Evolutionary conservation across 2,797 vertebrate species (phyloP).

Genomic region (Melanotaenia parkinsoni): DNA sequence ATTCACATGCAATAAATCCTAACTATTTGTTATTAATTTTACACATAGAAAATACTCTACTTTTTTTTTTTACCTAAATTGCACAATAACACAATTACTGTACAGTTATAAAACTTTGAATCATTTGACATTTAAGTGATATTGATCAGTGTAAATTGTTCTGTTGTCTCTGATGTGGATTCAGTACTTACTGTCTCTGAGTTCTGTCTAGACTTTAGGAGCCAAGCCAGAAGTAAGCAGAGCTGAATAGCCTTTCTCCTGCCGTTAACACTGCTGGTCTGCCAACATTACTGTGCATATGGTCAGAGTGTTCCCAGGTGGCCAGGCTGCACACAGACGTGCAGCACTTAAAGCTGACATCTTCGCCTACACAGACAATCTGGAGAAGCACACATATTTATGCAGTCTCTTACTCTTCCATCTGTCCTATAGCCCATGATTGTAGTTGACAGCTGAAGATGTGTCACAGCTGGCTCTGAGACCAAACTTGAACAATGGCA

Average conservation of each 20-base stretch:
- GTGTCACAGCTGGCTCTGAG: slow-evolving; percentile 75
- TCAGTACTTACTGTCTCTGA: slow-evolving; percentile 36
- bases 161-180: slow-evolving; percentile 7
- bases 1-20: neutral
- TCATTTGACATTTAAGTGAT: slow-evolving; percentile 1
- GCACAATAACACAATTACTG: neutral
- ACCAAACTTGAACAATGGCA: slow-evolving; percentile 77
- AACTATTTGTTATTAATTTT: neutral
- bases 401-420: slow-evolving; percentile 44
- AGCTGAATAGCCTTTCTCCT: slow-evolving; percentile 71
- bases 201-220: slow-evolving; percentile 43
- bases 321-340: slow-evolving; percentile 36
- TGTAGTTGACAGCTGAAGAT: slow-evolving; percentile 76
- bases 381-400: slow-evolving; percentile 30
- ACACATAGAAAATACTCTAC: neutral
- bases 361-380: slow-evolving; percentile 50
- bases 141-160: neutral
- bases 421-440: slow-evolving; percentile 71
- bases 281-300: slow-evolving; percentile 75
- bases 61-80: neutral
- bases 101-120: neutral
- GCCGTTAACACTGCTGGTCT: slow-evolving; percentile 67
- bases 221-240: slow-evolving; percentile 54
- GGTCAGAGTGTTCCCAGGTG: slow-evolving; percentile 77
- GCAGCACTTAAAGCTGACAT: slow-evolving; percentile 67